These are phyloP conservation scores for Drosophila littoralis DNA, from an alignment of 1,140 invertebrate genomes.

Conservation along the genomic window DNA sequence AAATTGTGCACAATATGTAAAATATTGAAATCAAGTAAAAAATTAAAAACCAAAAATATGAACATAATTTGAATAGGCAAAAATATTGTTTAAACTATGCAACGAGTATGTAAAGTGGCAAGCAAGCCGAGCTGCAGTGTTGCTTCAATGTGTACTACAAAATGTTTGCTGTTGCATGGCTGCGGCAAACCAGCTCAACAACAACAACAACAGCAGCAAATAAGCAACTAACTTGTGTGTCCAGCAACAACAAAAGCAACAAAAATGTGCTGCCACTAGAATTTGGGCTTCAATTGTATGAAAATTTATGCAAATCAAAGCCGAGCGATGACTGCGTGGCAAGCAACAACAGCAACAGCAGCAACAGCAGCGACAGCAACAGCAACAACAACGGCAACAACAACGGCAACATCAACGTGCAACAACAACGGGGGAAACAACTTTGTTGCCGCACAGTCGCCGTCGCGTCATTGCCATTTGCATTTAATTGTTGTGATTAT, in stretches of 20 bases:
- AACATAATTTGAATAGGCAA: background rate
- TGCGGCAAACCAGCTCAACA: slow-evolving; percentile 50
- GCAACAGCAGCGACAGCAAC: slow-evolving; percentile 33
- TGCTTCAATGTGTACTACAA: slow-evolving; percentile 68
- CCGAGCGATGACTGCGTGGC: slow-evolving; percentile 69
- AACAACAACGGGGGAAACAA: slow-evolving; percentile 46
- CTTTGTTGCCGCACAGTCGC: slow-evolving; percentile 50
- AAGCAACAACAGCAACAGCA: slow-evolving; percentile 60
- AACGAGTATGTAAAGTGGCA: slow-evolving; percentile 38
- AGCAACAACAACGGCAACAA: slow-evolving; percentile 48
- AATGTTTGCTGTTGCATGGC: slow-evolving; percentile 71
- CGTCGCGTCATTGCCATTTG: slow-evolving; percentile 75
- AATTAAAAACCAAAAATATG: slow-evolving; percentile 15
- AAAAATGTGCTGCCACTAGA: slow-evolving; percentile 67
- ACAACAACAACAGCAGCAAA: slow-evolving; percentile 29
- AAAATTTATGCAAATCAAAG: slow-evolving; percentile 80
- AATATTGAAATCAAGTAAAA: slow-evolving; percentile 5
- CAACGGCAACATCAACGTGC: slow-evolving; percentile 27
- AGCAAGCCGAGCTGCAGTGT: slow-evolving; percentile 1
- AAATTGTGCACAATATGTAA: slow-evolving; percentile 17
- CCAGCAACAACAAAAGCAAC: slow-evolving; percentile 34
- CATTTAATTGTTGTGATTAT: slow-evolving; percentile 84
- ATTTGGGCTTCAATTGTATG: slow-evolving; percentile 69
- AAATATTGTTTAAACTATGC: slow-evolving; percentile 7
- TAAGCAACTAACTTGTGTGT: slow-evolving; percentile 26